Conservation (phyloP, 1,140 invertebrate species). For the Drosophila bocki region DNA sequence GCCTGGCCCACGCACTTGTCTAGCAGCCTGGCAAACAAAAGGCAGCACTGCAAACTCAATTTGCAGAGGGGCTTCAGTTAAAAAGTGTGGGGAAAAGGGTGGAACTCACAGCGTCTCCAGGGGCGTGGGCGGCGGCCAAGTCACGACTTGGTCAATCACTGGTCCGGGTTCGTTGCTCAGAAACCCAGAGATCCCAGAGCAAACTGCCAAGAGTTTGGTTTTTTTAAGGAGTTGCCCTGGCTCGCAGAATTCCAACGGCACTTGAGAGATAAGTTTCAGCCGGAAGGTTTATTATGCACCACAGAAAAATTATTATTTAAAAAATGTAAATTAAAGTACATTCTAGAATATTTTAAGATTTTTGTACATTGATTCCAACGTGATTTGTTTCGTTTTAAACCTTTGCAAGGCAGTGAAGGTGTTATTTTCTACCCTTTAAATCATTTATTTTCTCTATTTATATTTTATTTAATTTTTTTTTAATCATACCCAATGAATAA, state of each 20-base stretch:
- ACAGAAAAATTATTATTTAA: neutral
- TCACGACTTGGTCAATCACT: conserved; percentile 54
- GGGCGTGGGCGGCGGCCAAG: conserved; percentile 33
- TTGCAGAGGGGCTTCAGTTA: conserved; percentile 16
- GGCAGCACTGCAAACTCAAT: conserved; percentile 62
- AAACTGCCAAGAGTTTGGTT: conserved; percentile 3
- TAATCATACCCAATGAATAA: too few species aligned
- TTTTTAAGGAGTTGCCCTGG: conserved; percentile 18
- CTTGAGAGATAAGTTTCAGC: conserved; percentile 18
- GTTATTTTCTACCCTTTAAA: neutral
- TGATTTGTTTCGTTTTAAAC: neutral
- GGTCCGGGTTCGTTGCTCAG: neutral
- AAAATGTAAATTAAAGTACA: too few species aligned
- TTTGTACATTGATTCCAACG: neutral
- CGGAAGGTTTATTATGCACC: neutral
- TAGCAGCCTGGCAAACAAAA: conserved; percentile 52
- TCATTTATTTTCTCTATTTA: neutral
- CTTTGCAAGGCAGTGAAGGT: neutral
- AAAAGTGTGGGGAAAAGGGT: conserved; percentile 17
- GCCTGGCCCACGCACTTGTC: conserved; percentile 73
- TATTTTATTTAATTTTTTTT: too few species aligned
- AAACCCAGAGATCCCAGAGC: neutral
- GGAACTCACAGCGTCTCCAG: neutral
- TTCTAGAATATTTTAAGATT: neutral
- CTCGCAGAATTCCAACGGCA: conserved; percentile 19